Percentiles rank a stretch among this genome's conserved stretches.
phyloP scores from a whole-genome alignment of 2,797 vertebrate genomes.

The Liparis tanakae region DNA sequence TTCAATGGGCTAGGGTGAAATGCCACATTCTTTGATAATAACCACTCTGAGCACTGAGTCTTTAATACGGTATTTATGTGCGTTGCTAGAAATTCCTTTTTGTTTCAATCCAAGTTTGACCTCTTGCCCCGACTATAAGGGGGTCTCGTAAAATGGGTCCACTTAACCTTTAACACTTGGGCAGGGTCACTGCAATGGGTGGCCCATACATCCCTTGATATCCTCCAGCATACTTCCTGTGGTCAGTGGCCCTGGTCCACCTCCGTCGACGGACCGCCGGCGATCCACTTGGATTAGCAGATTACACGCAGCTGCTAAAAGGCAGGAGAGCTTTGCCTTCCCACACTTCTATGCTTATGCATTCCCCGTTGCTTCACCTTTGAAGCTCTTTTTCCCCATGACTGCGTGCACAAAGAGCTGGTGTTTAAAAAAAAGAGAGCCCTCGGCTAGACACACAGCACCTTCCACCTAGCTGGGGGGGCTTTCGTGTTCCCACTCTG shows the following conservation, averaged over 20 bases:
- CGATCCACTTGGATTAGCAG: slow-evolving; percentile 75
- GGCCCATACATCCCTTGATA: slow-evolving; percentile 46
- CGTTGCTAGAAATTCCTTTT: slow-evolving; percentile 28
- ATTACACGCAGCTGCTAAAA: slow-evolving; percentile 80
- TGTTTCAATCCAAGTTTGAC: slow-evolving; percentile 35
- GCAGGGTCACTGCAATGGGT: slow-evolving; percentile 62
- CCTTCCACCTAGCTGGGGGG: slow-evolving; percentile 68
- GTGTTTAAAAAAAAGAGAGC: slow-evolving; percentile 72
- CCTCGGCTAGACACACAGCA: slow-evolving; percentile 61
- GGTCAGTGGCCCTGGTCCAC: slow-evolving; percentile 68
- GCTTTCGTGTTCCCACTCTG: slow-evolving; percentile 55
- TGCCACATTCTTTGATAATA: slow-evolving; percentile 49
- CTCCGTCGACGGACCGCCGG: slow-evolving; percentile 71
- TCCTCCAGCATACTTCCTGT: slow-evolving; percentile 61
- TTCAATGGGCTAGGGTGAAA: slow-evolving; percentile 56
- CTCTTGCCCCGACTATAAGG: slow-evolving; percentile 43
- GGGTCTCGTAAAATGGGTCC: slow-evolving; percentile 56
- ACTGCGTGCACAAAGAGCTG: slow-evolving; percentile 72
- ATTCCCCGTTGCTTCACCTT: slow-evolving; percentile 76
- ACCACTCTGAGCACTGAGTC: slow-evolving; percentile 5
- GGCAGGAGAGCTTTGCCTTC: slow-evolving; percentile 62
- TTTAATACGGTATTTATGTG: slow-evolving; percentile 12
- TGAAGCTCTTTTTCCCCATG: slow-evolving; percentile 81
- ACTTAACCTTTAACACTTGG: slow-evolving; percentile 78
- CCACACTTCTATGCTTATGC: slow-evolving; percentile 54